Percentiles rank a stretch among this genome's conserved stretches.
phyloP scores from a whole-genome alignment of 1,140 invertebrate species.

The Brachionus plicatilis region DNA sequence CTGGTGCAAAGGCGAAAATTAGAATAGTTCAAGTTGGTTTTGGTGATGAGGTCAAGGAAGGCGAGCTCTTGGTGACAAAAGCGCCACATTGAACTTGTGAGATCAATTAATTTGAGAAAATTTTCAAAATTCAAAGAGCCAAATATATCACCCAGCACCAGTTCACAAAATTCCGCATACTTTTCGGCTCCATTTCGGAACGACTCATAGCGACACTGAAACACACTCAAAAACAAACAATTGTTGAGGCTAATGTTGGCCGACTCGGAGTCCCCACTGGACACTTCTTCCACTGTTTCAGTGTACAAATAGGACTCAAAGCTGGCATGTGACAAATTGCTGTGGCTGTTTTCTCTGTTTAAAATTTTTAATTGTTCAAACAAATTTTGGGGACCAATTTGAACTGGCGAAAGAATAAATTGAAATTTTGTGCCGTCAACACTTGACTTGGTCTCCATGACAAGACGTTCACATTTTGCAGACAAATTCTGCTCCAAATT shows the following conservation, averaged over 20 bases:
- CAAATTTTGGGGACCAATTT: neutral
- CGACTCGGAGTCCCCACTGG: neutral
- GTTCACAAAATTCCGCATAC: neutral
- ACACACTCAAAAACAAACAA: neutral
- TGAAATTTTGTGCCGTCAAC: neutral
- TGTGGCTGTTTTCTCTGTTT: neutral
- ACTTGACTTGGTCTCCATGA: neutral
- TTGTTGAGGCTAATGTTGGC: neutral
- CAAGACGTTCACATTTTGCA: neutral
- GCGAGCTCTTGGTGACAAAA: neutral
- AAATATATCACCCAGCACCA: neutral
- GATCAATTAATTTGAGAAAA: neutral
- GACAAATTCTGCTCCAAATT: neutral
- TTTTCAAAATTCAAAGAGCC: neutral
- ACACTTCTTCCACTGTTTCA: neutral
- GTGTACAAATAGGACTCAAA: slow-evolving; percentile 25
- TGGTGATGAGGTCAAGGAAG: neutral
- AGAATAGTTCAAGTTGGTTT: neutral
- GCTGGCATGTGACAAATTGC: neutral
- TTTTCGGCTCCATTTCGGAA: neutral
- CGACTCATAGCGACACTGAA: neutral
- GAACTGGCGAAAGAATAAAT: slow-evolving; percentile 1
- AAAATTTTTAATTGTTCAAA: neutral
- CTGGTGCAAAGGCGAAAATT: neutral
- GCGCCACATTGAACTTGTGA: neutral